Evolutionary conservation across 1,140 invertebrate genomes (phyloP).

Genomic region (Chironomus tepperi): DNA sequence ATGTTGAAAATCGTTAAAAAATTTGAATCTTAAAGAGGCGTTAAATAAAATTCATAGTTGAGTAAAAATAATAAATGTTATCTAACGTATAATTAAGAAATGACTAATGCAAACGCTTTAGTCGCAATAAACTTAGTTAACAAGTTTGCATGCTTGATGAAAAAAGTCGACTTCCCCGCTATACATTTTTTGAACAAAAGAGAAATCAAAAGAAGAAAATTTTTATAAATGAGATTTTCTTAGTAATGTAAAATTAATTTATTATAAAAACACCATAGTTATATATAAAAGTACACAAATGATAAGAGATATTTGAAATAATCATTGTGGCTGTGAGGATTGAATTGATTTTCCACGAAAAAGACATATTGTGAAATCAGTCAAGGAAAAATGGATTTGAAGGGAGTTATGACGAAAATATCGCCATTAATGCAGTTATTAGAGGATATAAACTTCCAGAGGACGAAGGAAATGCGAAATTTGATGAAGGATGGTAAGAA

Average conservation of each 20-base stretch:
- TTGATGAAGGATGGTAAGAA: conserved; percentile 70
- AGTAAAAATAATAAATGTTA: no score
- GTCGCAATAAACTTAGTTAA: no score
- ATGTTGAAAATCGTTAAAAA: no score
- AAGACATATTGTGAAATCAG: not conserved
- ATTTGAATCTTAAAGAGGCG: no score
- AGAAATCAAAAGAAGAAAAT: no score
- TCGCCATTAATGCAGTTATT: conserved; percentile 67
- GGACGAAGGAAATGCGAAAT: conserved; percentile 81
- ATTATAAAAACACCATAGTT: not conserved
- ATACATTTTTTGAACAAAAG: no score
- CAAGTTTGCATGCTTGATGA: no score
- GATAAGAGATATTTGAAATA: not conserved
- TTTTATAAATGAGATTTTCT: no score
- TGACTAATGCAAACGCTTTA: no score
- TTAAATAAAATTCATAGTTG: no score
- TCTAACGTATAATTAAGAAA: no score
- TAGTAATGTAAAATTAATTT: not conserved
- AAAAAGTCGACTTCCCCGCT: no score
- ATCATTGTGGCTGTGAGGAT: not conserved
- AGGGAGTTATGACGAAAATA: not conserved
- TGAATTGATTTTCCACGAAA: not conserved
- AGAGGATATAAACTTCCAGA: conserved; percentile 83
- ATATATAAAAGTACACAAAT: not conserved
- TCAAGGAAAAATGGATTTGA: conserved; percentile 6